Evolutionary conservation across 2,888 invertebrate genomes (phyloP), one percentile per base, ranked within the genome.

Genomic region (Drosophila subquinaria): DNA sequence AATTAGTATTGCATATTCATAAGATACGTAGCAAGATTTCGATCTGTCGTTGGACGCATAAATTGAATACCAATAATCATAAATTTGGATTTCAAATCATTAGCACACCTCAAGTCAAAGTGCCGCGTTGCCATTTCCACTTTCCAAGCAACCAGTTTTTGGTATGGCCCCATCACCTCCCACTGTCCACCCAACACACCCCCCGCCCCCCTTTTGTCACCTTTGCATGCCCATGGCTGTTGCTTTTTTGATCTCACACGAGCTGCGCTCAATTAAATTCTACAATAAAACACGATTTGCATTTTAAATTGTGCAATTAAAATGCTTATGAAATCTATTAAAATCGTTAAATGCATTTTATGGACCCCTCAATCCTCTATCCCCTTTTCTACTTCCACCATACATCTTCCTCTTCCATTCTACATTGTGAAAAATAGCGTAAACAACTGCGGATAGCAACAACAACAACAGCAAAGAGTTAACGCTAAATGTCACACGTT

Each of bases 281-380:
- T 56, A 82, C 76, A 88, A 84, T 86, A 81, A 85, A 89, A 77
- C 82, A 78, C 82, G 82, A 89, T 88, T 89, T 86, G 87, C 84
- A 86, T 85, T 89, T 87, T 78, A 87, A 85, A 79, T 89, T 90
- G 81, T 83, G 88, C 87, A 88, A 84, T 90, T 89, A 85, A 87
- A 89, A 87, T 87, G 88, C 85, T 89, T 87, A 89, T 89, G 85
- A 82, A 90, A 82, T 83, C 89, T 79, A 88, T 88, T 81, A 86
- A 83, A 88, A 77, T 70, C 81, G 73, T 79, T 88, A 82, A 90
- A 79, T 88, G 80, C 88, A 89, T 81, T 89, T 88, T 79, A 86
- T 77, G 67, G 62, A 65, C 69, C 60, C 64, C 75, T 76, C 38
- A 0, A 23, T 23, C 23, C 4, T 8, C 60, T 27, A 3, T 30